phyloP scores from a whole-genome alignment of 2,797 vertebrate genomes.

The Synanceia verrucosa region DNA sequence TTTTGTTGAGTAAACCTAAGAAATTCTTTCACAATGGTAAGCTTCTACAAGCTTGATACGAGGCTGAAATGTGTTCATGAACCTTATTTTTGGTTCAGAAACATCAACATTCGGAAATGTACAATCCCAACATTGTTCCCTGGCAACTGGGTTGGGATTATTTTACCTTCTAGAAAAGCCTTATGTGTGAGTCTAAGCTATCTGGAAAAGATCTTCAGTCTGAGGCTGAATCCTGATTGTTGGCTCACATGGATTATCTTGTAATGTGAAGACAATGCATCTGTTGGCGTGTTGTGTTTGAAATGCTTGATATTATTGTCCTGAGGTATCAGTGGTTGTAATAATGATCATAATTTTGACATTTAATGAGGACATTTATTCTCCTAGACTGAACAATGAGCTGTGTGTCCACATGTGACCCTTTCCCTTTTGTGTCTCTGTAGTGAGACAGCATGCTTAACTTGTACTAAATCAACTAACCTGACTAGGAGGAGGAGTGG shows the following conservation, averaged over 20 bases:
- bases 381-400: background rate
- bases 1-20: background rate
- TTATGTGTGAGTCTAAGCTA: background rate
- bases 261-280: background rate
- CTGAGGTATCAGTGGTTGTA: background rate
- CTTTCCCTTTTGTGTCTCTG: background rate
- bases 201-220: background rate
- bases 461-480: conserved; percentile 4
- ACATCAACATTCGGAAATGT: background rate
- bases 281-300: no score
- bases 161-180: background rate
- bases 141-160: background rate
- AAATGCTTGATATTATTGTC: background rate
- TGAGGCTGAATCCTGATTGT: background rate
- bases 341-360: background rate
- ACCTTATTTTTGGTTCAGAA: background rate
- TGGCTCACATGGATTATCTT: background rate
- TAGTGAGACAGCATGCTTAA: background rate
- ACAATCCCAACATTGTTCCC: background rate
- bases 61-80: background rate
- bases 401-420: background rate
- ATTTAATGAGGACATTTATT: background rate
- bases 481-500: background rate
- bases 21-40: background rate
- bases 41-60: background rate